Conservation (phyloP, 2,888 invertebrate species). For the Cerceris rybyensis region DNA sequence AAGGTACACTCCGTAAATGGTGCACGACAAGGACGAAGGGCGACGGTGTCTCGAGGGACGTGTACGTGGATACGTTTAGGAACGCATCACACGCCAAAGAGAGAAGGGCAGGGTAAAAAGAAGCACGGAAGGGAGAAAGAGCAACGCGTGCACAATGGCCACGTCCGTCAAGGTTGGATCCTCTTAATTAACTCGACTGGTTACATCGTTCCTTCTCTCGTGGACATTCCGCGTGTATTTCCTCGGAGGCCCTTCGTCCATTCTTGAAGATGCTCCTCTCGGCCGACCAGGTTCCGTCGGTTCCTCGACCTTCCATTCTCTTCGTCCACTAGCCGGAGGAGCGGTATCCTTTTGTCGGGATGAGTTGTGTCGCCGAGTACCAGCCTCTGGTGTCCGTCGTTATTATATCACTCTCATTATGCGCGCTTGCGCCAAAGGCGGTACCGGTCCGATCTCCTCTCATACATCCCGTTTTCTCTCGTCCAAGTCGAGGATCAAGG, state of each 20-base stretch:
- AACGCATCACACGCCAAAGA: conserved; percentile 54
- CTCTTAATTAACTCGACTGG: conserved; percentile 79
- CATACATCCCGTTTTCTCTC: conserved; percentile 37
- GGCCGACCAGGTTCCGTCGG: conserved; percentile 32
- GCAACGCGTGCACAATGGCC: conserved; percentile 73
- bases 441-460: conserved; percentile 62
- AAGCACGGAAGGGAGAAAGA: conserved; percentile 27
- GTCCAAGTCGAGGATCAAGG: not conserved
- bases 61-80: conserved; percentile 66
- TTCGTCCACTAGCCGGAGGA: conserved; percentile 34
- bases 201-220: conserved; percentile 64
- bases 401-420: conserved; percentile 72
- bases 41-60: conserved; percentile 58
- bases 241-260: conserved; percentile 46
- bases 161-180: conserved; percentile 76
- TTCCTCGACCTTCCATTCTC: conserved; percentile 61
- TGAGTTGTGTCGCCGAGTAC: conserved; percentile 68
- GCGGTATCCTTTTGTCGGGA: conserved; percentile 75
- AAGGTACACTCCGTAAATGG: conserved; percentile 61
- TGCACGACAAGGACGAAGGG: conserved; percentile 65
- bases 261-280: conserved; percentile 57
- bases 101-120: conserved; percentile 31
- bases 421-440: conserved; percentile 70
- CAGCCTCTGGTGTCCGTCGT: conserved; percentile 68
- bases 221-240: conserved; percentile 55